These are phyloP conservation scores for Pseudonaja textilis DNA, from an alignment of 2,113 vertebrate genomes.

Conservation along the genomic window DNA sequence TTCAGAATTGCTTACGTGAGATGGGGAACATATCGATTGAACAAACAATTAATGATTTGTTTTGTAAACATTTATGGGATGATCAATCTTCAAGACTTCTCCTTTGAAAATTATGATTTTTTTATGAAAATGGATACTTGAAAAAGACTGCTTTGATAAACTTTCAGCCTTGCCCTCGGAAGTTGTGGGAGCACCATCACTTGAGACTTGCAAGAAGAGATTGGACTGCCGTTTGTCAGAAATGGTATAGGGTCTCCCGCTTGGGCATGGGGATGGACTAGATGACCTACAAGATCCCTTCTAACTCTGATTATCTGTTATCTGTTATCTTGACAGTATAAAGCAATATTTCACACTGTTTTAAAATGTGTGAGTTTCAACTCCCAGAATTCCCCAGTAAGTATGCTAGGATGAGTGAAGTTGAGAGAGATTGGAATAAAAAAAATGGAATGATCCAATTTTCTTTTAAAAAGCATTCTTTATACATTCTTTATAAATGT, in stretches of 20 bases:
- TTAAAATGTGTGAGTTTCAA: background rate
- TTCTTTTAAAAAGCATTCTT: background rate
- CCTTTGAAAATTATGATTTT: background rate
- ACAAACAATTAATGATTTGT: background rate
- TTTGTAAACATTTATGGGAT: background rate
- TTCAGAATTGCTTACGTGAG: background rate
- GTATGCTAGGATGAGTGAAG: background rate
- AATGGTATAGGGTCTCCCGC: too few relatives aligned
- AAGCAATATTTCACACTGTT: background rate
- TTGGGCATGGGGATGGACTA: too few relatives aligned
- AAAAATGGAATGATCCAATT: background rate
- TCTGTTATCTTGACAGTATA: background rate
- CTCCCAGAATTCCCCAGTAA: background rate
- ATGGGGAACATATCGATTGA: background rate
- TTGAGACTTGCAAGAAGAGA: too few relatives aligned
- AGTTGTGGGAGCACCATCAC: too few relatives aligned
- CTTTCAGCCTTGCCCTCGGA: background rate
- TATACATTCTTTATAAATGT: background rate
- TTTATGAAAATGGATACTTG: background rate
- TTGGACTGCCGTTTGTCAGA: too few relatives aligned
- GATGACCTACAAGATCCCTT: too few relatives aligned
- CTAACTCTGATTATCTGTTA: too few relatives aligned
- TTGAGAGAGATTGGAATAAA: background rate
- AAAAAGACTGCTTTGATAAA: background rate
- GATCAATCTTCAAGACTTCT: background rate